Base-by-base conservation (phyloP, 2,888 invertebrate species). In the Apamea monoglypha region DNA sequence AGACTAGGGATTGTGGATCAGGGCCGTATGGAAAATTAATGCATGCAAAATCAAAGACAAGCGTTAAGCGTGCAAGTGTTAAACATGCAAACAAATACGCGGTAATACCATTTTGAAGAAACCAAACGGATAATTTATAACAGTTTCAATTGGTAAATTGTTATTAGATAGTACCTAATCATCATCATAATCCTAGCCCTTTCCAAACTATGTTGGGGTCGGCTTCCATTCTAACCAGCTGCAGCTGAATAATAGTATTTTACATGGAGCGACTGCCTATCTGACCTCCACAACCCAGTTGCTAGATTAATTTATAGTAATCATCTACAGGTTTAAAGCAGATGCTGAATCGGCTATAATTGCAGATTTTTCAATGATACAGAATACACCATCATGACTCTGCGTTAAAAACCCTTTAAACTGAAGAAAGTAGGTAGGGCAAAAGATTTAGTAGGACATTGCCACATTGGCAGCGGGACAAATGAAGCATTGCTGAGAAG, bases 1-100 rank as follows among this genome's bases (percentile, higher is more conserved):
- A 67, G 50, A 64, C 50, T 74, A 40, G 36, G 12, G 68, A 75
- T 78, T 69, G 56, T 74, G 29, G 56, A 81, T 63, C 68, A 81
- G 68, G 74, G 81, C 25, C 10, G 40, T 81, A 25, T 61, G 12
- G 36, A 50, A 36, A 29, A 29, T 56, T 25, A 44, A 18, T 1
- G 7, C 53, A 25, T 29, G 25, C 36, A 69, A 69, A 47, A 47
- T 21, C 25, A 29, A 56, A 80, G 36, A 40, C 18, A 47, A 79
- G 18, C 18, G 1, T 12, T 77, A n/a, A 29, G 3, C 1, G 1
- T n/a, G n/a, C n/a, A n/a, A n/a, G n/a, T n/a, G n/a, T n/a, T n/a
- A n/a, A n/a, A 64, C 5, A 47, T 56, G 8, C 2, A 61, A 63
- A 63, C 5, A n/a, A 40, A 40, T 40, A 36, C 18, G 3, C 5